Percentiles rank a stretch among this genome's conserved stretches.
Conservation (phyloP, 23 tunicate species). For the Styela clava region DNA sequence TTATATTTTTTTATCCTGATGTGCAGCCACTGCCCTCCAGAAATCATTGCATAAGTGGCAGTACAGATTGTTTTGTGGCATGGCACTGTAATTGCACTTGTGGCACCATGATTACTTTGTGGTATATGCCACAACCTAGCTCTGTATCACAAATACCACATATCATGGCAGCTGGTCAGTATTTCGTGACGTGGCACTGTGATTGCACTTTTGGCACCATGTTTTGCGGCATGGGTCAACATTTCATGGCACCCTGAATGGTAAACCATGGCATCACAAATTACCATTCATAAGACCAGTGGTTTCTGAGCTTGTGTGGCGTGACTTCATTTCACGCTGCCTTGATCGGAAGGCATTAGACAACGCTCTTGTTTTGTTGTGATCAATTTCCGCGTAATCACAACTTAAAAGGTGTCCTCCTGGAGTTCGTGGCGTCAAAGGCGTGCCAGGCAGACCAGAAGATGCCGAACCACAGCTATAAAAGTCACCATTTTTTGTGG, state of each 20-base stretch:
- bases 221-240: background rate
- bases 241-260: background rate
- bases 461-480: conserved; percentile 80
- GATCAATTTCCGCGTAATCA: conserved; percentile 86
- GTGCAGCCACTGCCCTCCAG: background rate
- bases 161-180: no score
- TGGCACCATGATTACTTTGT: no score
- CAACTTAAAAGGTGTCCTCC: conserved; percentile 37
- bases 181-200: no score
- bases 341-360: conserved; percentile 38
- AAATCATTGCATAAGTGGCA: background rate
- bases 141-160: no score
- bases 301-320: conserved; percentile 59
- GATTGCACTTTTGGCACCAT: no score
- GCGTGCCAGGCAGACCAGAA: conserved; percentile 92
- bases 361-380: conserved; percentile 75
- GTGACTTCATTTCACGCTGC: conserved; percentile 51
- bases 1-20: no score
- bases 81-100: no score
- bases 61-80: background rate
- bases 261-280: background rate
- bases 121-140: no score
- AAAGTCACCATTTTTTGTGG: conserved; percentile 51
- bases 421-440: conserved; percentile 79
- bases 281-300: conserved; percentile 32